phyloP scores from a whole-genome alignment of 2,888 invertebrate species.

The Escarpia spicata region DNA sequence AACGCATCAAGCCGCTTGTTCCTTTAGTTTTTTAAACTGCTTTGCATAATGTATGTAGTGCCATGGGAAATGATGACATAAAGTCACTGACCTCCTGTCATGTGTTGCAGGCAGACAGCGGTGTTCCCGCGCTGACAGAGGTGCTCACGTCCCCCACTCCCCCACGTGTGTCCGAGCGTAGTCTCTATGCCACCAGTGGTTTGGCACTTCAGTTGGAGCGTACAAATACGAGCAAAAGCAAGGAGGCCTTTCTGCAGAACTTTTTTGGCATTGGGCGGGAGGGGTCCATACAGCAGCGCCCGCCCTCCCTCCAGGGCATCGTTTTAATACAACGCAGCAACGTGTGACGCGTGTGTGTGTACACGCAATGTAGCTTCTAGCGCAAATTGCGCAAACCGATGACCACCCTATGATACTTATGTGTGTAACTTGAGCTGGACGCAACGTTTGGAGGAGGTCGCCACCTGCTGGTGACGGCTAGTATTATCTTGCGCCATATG shows the following conservation, averaged over 20 bases:
- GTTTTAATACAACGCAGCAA: constrained; percentile 13
- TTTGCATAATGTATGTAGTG: too few relatives aligned
- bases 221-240: background rate
- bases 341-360: background rate
- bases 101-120: background rate
- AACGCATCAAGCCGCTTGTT: too few relatives aligned
- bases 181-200: background rate
- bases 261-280: background rate
- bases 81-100: background rate
- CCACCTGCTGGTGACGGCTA: background rate
- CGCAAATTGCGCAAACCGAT: constrained; percentile 1
- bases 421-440: background rate
- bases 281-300: background rate
- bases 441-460: background rate
- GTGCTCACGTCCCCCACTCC: background rate
- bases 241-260: constrained; percentile 13
- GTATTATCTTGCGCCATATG: background rate
- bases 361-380: background rate
- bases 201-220: background rate
- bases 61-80: background rate
- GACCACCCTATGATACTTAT: background rate
- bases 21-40: too few relatives aligned
- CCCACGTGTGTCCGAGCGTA: background rate
- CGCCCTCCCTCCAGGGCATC: constrained; percentile 3
- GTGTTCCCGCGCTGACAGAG: background rate